Base-by-base conservation (phyloP, 2,888 invertebrate genomes). In the Hypercompe scribonia region DNA sequence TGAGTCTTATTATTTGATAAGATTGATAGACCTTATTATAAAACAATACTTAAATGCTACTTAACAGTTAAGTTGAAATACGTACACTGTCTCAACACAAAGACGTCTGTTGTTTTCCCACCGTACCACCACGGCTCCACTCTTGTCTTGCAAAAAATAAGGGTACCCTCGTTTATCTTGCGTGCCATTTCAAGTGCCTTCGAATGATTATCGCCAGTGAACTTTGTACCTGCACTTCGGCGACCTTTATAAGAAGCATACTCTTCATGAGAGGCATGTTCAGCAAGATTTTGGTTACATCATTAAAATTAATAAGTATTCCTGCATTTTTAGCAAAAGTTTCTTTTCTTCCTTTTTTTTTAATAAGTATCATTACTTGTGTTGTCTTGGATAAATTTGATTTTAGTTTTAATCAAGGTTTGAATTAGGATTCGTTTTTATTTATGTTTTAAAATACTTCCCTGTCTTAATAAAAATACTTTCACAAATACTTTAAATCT, bases 261-360 rank as follows among this genome's bases (percentile, higher is more conserved):
- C 95, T 94, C 83, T 75, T 78, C 78, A 81, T 79, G 82, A 95
- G 92, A 80, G 90, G 88, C 89, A 77, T 85, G 86, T 90, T 95
- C 94, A 92, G 95, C 94, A 88, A 87, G 87, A 93, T 92, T 93
- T 91, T 81, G 90, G 90, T 85, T 84, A 90, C 91, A 89, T 92
- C 93, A 93, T 94, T 94, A 94, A 93, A 93, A 94, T 93, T 93
- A 93, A 93, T 91, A 92, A 91, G 91, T 86, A 88, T 85, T 88
- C 85, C 87, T 87, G 89, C 80, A 70, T 75, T 74, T 83, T 39
- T 58, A 70, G 71, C 71, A 73, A 63, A 46, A 63, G 70, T 64
- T 64, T 24, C 58, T 79, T 74, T 73, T 65, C 31, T 64, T 73
- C 36, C 58, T 63, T 74, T 42, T 71, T 75, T 75, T 64, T 34